Conservation (phyloP, 2,797 vertebrate species). For the Cryptoblepharus egeriae region DNA sequence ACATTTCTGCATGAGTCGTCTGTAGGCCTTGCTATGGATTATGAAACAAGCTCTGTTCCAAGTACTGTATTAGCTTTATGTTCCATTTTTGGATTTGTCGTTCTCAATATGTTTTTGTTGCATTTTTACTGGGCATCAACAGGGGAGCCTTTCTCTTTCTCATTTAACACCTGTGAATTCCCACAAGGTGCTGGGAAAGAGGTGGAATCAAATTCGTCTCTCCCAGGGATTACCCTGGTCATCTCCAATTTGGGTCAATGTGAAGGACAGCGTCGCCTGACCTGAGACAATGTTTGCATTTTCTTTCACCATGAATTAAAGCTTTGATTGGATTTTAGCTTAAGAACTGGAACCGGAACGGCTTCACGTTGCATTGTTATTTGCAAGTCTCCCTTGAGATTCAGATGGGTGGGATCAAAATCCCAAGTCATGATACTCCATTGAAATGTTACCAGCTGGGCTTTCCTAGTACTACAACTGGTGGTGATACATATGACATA, state of each 20-base stretch:
- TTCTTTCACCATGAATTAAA: conserved; percentile 14
- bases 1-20: conserved; percentile 20
- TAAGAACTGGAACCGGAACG: conserved; percentile 18
- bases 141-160: conserved; percentile 63
- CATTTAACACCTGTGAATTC: conserved; percentile 56
- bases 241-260: conserved; percentile 9
- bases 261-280: conserved; percentile 11
- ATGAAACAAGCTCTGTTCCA: conserved; percentile 70
- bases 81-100: conserved; percentile 40
- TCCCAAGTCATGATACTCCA: neutral
- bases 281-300: neutral
- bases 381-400: neutral
- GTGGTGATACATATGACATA: no score
- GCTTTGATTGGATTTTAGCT: conserved; percentile 14
- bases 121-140: conserved; percentile 57
- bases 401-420: neutral
- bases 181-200: conserved; percentile 12
- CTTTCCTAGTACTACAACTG: neutral
- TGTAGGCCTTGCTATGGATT: conserved; percentile 53
- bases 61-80: conserved; percentile 62
- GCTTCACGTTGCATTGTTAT: neutral
- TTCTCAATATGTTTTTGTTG: conserved; percentile 52
- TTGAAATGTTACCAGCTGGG: neutral
- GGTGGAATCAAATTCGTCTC: neutral
- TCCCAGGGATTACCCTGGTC: accelerated